Evolutionary conservation across 2,888 invertebrate genomes (phyloP).

Genomic region (Bombylius major): DNA sequence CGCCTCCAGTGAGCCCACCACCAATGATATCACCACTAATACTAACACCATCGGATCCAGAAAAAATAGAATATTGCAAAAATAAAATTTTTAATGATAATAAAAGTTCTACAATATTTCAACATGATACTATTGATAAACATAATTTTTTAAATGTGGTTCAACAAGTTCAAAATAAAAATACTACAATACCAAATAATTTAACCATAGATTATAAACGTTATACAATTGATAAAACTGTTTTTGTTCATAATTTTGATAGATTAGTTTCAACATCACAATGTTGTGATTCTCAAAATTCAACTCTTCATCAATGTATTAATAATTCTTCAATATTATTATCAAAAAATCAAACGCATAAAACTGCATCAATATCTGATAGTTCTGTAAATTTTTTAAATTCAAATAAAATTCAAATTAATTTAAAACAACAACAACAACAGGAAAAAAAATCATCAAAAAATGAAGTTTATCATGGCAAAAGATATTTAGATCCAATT

Average conservation of each 20-base stretch:
- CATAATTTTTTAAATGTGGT: slow-evolving; percentile 5
- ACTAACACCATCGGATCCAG: neutral
- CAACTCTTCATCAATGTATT: slow-evolving; percentile 2
- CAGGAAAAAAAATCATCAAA: no score
- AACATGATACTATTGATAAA: no score
- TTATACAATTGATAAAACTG: slow-evolving; percentile 13
- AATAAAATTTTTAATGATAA: neutral
- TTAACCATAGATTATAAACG: slow-evolving; percentile 13
- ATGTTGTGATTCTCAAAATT: slow-evolving; percentile 3
- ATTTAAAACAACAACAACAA: no score
- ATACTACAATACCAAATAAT: slow-evolving; percentile 11
- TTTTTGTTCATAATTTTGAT: slow-evolving; percentile 14
- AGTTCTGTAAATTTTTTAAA: no score
- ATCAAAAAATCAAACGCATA: no score
- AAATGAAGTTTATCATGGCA: slow-evolving; percentile 23
- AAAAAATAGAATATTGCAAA: neutral
- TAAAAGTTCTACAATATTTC: no score
- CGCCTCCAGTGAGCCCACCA: slow-evolving; percentile 16
- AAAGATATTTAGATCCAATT: slow-evolving; percentile 26
- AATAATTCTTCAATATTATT: neutral
- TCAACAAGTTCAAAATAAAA: slow-evolving; percentile 16
- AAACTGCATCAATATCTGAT: no score
- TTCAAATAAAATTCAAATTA: no score
- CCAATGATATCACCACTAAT: slow-evolving; percentile 15
- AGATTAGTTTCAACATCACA: slow-evolving; percentile 9